Conservation (phyloP, 2,888 invertebrate genomes). For the Pardosa pseudoannulata region DNA sequence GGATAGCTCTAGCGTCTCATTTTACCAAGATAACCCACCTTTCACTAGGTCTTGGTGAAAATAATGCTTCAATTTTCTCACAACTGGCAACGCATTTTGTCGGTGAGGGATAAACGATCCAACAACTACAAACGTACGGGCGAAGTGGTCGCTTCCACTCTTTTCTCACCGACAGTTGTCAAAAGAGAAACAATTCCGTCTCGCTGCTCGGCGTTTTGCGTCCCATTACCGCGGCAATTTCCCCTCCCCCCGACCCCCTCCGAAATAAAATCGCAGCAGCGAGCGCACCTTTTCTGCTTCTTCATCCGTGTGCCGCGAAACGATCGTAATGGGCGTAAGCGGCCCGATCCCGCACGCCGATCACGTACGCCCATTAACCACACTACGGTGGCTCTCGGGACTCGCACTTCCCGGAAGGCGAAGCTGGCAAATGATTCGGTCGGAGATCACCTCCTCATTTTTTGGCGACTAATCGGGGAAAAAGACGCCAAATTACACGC, state of each 20-base stretch:
- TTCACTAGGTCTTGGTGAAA: no score
- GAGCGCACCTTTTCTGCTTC: not conserved
- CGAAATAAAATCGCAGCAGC: not conserved
- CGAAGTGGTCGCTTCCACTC: no score
- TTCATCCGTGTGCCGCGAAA: not conserved
- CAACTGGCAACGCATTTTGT: no score
- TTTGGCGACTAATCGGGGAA: slow-evolving; percentile 27
- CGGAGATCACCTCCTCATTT: not conserved
- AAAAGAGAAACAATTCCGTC: no score
- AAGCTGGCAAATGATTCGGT: not conserved
- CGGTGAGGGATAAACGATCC: no score
- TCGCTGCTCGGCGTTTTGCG: no score
- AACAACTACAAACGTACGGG: no score
- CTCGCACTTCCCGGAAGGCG: slow-evolving; percentile 61
- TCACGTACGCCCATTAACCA: slow-evolving; percentile 63
- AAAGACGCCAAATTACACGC: not conserved
- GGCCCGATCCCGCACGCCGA: slow-evolving; percentile 27
- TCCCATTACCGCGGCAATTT: not conserved
- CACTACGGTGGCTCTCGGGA: slow-evolving; percentile 43
- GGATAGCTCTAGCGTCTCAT: no score
- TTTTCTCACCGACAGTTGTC: no score
- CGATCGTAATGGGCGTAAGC: slow-evolving; percentile 7
- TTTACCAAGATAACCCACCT: no score
- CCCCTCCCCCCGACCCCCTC: not conserved
- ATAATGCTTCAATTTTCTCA: no score